A percentile compares a stretch with the other conserved stretches of the same genome.
Evolutionary conservation across 2,888 invertebrate species (phyloP).

Genomic region (Siphonodentalium dalli): DNA sequence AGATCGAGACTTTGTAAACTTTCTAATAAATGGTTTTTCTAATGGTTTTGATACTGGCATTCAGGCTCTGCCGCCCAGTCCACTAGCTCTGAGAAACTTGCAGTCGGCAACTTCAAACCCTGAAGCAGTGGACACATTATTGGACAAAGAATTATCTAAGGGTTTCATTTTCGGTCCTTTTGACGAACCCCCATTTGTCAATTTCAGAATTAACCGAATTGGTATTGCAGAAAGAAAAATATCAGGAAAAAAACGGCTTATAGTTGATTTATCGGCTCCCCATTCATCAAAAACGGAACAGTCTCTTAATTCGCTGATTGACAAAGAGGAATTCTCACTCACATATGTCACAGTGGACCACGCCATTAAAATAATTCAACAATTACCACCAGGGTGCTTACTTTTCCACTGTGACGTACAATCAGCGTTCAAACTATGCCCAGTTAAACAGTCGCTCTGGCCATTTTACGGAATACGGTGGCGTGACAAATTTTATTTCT

Average conservation of each 20-base stretch:
- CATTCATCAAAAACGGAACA: conserved; percentile 17
- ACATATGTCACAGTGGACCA: conserved; percentile 30
- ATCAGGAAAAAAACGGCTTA: conserved; percentile 26
- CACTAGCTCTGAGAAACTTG: no score
- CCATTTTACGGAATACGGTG: conserved; percentile 23
- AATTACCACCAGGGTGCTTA: conserved; percentile 3
- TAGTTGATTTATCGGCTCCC: conserved; percentile 30
- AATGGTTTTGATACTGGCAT: no score
- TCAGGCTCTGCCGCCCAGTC: no score
- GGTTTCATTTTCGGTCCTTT: conserved; percentile 28
- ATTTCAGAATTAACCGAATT: conserved; percentile 23
- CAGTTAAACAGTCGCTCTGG: conserved; percentile 19
- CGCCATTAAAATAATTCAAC: conserved; percentile 22
- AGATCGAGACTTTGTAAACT: no score
- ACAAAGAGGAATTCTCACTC: conserved; percentile 24
- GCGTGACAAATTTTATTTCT: conserved; percentile 23
- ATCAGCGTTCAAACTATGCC: conserved; percentile 26
- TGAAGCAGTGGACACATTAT: conserved; percentile 7
- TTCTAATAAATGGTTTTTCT: no score
- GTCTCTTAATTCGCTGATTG: conserved; percentile 30
- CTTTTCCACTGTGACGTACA: conserved; percentile 26
- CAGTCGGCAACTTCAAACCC: conserved; percentile 19
- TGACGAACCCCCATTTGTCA: conserved; percentile 11
- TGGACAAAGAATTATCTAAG: conserved; percentile 25
- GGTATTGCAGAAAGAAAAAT: conserved; percentile 28